Conservation (phyloP, 2,113 vertebrate genomes). For the Pimephales promelas region DNA sequence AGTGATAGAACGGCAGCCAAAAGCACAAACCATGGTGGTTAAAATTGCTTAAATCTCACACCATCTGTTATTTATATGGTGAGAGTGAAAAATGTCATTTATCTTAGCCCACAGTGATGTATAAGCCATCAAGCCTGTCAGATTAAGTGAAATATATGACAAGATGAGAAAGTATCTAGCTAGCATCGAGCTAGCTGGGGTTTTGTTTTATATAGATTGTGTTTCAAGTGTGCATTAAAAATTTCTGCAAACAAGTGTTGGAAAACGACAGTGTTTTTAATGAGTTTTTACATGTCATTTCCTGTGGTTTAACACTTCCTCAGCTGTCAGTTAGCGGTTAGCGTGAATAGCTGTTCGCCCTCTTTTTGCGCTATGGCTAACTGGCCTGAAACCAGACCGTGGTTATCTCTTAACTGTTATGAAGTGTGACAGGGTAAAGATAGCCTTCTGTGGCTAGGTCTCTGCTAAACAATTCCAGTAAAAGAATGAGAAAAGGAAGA, state of each 20-base stretch:
- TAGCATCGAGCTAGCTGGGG: neutral
- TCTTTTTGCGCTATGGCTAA: conserved; percentile 36
- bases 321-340: conserved; percentile 46
- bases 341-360: conserved; percentile 49
- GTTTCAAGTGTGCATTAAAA: neutral
- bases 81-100: conserved; percentile 1
- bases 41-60: neutral
- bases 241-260: neutral
- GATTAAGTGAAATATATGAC: conserved; percentile 34
- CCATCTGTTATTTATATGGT: conserved; percentile 15
- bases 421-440: conserved; percentile 66
- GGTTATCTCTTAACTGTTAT: conserved; percentile 51
- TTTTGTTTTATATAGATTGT: neutral
- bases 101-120: conserved; percentile 36
- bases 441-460: conserved; percentile 59
- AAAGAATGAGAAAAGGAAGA: conserved; percentile 29
- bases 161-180: neutral
- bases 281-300: conserved; percentile 34
- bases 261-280: conserved; percentile 19
- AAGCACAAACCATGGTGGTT: neutral
- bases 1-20: neutral
- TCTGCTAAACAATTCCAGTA: conserved; percentile 63
- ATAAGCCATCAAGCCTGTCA: conserved; percentile 14
- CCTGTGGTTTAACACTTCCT: conserved; percentile 56
- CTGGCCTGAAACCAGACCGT: conserved; percentile 34